phyloP scores from a whole-genome alignment of 2,888 invertebrate species.

The Invenusta paracnida region DNA sequence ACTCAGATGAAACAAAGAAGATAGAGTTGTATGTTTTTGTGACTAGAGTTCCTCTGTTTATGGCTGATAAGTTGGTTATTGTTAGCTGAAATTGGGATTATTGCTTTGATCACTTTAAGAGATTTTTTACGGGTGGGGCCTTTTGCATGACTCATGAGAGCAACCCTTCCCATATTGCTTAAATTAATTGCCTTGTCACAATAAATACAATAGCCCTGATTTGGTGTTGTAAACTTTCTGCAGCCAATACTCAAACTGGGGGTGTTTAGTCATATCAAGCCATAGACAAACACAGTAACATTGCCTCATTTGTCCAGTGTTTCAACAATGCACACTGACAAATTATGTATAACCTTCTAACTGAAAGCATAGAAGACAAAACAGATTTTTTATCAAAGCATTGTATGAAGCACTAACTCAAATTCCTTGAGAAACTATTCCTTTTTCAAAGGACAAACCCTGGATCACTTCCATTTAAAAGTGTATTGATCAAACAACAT shows the following conservation, averaged over 20 bases:
- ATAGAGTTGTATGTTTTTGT: background rate
- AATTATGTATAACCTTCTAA: too few relatives aligned
- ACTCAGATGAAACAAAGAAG: background rate
- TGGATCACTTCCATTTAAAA: too few relatives aligned
- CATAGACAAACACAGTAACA: too few relatives aligned
- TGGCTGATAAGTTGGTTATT: background rate
- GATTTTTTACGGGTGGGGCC: background rate
- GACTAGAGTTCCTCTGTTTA: background rate
- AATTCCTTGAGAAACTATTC: too few relatives aligned
- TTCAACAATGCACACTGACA: too few relatives aligned
- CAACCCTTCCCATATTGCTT: background rate
- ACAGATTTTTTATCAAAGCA: too few relatives aligned
- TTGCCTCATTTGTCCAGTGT: too few relatives aligned
- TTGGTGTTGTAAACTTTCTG: background rate
- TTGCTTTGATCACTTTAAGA: background rate
- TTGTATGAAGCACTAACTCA: too few relatives aligned
- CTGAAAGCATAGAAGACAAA: too few relatives aligned
- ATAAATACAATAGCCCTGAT: background rate
- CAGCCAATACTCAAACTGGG: background rate
- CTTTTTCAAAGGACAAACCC: too few relatives aligned
- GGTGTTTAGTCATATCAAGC: background rate
- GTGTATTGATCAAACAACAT: too few relatives aligned
- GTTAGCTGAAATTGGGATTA: background rate
- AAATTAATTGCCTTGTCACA: background rate
- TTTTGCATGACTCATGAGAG: background rate